Evolutionary conservation across 1,140 invertebrate species (phyloP), one percentile per base, ranked within the genome.

Genomic region (Thrips palmi): DNA sequence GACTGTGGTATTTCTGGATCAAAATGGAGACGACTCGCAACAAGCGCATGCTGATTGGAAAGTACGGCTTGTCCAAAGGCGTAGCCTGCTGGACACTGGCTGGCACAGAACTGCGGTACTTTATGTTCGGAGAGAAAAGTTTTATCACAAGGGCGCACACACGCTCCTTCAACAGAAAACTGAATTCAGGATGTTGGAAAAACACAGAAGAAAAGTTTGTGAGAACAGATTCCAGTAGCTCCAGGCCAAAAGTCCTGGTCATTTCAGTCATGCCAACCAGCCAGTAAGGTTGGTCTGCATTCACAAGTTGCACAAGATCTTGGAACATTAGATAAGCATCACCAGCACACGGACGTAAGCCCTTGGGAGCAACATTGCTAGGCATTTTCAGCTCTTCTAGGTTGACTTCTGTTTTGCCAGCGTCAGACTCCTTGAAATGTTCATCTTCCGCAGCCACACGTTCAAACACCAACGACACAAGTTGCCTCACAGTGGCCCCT

Each of bases 131-230:
- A 7, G 92, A 97, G 60, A 98, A 97, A 40, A 97, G 59, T 58
- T 94, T 92, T 39, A 98, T 97, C 1, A 98, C 85, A 46, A 98
- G 63, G 7, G 93, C 92, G 59, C 93, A 97, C 0, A 98, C 91
- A 46, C 86, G 68, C 57, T 97, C 93, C 59, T 97, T 97, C 10
- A 98, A 55, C 21, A 98, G 60, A 54, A 94, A 87, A 49, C 79
- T 79, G 55, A 97, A 97, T 57, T 97, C 91, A 21, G 75, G 67
- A 60, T 96, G 88, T 78, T 91, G 59, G 51, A 82, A 84, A 62
- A 97, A 97, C 24, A 97, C 78, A 25, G 74, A 68, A 19, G 86
- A 80, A 63, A 89, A 97, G 47, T 85, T 76, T 27, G 81, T 83
- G 14, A 98, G 63, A 33, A 97, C 80, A 0, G 86, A 84, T 58